Percentiles rank a stretch among this genome's conserved stretches.
phyloP scores from a whole-genome alignment of 2,113 vertebrate species.

The Petrocephalus microphthalmus region DNA sequence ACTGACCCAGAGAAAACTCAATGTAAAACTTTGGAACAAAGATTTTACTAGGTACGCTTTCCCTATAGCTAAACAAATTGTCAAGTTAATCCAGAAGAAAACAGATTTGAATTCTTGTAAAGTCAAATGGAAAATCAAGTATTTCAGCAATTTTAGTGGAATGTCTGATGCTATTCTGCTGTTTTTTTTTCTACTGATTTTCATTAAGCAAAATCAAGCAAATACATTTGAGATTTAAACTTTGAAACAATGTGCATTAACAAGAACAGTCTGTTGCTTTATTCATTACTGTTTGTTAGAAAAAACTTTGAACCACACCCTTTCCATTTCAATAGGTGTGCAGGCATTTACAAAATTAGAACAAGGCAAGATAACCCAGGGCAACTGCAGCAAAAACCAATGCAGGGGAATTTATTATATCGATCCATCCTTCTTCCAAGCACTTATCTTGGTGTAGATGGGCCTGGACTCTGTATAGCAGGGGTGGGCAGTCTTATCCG shows the following conservation, averaged over 20 bases:
- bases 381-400: background rate
- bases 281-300: background rate
- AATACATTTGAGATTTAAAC: background rate
- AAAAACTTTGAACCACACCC: background rate
- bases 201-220: background rate
- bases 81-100: background rate
- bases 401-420: background rate
- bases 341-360: background rate
- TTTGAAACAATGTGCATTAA: background rate
- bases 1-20: background rate
- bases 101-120: constrained; percentile 40
- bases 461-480: background rate
- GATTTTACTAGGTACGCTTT: constrained; percentile 11
- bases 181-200: background rate
- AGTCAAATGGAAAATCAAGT: constrained; percentile 31
- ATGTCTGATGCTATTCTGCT: background rate
- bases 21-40: constrained; percentile 8
- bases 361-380: background rate
- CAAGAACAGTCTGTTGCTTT: background rate
- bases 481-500: no score
- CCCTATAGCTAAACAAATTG: constrained; percentile 17
- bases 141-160: background rate
- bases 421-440: background rate
- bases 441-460: background rate
- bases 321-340: background rate